phyloP scores from a whole-genome alignment of 2,113 vertebrate species.

The Noturus placidus region DNA sequence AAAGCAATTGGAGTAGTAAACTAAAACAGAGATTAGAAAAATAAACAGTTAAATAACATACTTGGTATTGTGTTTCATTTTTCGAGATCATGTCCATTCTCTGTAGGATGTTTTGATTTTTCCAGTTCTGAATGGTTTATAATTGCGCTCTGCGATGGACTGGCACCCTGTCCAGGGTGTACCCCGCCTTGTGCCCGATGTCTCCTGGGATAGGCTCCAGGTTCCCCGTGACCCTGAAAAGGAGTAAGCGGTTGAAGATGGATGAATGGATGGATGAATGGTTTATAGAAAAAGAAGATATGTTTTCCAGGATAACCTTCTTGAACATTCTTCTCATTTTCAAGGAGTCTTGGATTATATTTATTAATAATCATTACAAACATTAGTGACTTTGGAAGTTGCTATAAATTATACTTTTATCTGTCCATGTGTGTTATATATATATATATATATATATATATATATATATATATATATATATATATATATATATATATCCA shows the following conservation, averaged over 20 bases:
- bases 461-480: neutral
- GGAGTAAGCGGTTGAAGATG: too few relatives aligned
- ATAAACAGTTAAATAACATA: neutral
- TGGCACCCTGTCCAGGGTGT: too few relatives aligned
- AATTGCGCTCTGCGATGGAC: too few relatives aligned
- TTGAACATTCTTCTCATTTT: neutral
- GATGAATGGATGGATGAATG: too few relatives aligned
- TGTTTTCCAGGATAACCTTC: neutral
- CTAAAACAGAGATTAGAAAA: neutral
- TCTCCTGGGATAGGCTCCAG: too few relatives aligned
- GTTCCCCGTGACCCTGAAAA: too few relatives aligned
- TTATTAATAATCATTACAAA: neutral
- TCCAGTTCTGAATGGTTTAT: neutral
- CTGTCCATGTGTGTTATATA: neutral
- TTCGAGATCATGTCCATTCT: neutral
- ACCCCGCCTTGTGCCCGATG: too few relatives aligned
- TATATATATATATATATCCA: neutral
- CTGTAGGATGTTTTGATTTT: neutral
- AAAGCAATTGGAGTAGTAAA: neutral
- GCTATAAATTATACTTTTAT: neutral
- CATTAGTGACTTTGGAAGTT: neutral
- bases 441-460: neutral
- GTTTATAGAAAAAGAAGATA: neutral
- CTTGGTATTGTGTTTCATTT: neutral
- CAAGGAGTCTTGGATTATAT: neutral